Base-by-base conservation (phyloP, 2,888 invertebrate species). In the Drosophila maculinotata region DNA sequence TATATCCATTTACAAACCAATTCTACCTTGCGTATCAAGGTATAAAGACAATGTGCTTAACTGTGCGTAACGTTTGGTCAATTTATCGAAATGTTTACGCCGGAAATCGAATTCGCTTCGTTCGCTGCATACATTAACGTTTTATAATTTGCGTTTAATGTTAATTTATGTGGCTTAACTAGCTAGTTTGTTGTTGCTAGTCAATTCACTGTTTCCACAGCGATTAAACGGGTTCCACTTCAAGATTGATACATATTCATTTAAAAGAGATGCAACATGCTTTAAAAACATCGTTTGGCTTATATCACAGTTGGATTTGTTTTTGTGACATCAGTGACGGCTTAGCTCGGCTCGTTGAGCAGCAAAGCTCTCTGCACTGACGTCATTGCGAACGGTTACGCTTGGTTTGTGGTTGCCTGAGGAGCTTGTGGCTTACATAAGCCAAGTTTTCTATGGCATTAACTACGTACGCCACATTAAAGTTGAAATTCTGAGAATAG, bases 301-400 rank as follows among this genome's bases (percentile, higher is more conserved):
- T 44, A n/a, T 49, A 38, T 31, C 38, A 31, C 26, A 25, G 28
- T 25, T 28, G 47, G 30, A 14, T 36, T 28, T 33, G 8, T 20
- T 12, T 41, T 35, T 69, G 49, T 74, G 71, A 71, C 74, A 63
- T 62, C 56, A 56, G 54, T 51, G 20, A 39, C 47, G 39, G 48
- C 44, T 38, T 12, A 69, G 59, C 7, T 25, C 23, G 45, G 31
- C 45, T 31, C 45, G 45, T 20, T 36, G 15, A 25, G 39, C 31
- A 57, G 31, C 45, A 31, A 33, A 30, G 12, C 39, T 51, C 9
- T 45, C 14, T 8, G 20, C 2, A 38, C 63, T 81, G 81, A 81
- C 81, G 81, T 86, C 81, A 81, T 75, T 20, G 45, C 67, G 66
- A 31, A 45, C 71, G 68, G 84, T 87, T 86, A 83, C 87, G 81